A percentile compares a stretch with the other conserved stretches of the same genome.
phyloP scores from a whole-genome alignment of 2,113 vertebrate genomes.

The Anthoscopus minutus region DNA sequence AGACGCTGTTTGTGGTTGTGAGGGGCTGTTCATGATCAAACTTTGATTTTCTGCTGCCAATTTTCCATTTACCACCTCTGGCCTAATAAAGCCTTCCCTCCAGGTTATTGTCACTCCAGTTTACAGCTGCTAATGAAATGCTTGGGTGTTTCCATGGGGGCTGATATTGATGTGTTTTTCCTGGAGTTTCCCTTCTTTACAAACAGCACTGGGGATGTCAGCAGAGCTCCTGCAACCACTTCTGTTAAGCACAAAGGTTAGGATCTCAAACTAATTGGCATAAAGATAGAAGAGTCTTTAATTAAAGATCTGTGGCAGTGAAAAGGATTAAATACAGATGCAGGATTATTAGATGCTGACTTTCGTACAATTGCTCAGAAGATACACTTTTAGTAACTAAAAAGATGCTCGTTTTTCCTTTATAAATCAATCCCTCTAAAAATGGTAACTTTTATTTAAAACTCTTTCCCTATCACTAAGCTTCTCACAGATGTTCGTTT shows the following conservation, averaged over 20 bases:
- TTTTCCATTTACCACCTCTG: background rate
- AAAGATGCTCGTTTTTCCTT: background rate
- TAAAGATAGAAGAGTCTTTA: background rate
- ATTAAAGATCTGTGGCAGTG: background rate
- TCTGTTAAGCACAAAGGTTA: background rate
- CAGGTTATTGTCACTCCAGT: background rate
- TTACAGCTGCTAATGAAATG: background rate
- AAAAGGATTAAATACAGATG: slow-evolving; percentile 5
- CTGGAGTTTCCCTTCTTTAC: background rate
- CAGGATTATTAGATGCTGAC: background rate
- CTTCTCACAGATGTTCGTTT: background rate
- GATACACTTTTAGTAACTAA: background rate
- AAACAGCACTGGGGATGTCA: background rate
- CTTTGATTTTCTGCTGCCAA: background rate
- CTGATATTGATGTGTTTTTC: background rate
- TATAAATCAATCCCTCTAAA: background rate
- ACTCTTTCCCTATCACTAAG: background rate
- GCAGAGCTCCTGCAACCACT: background rate
- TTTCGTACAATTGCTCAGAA: background rate
- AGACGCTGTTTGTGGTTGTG: background rate
- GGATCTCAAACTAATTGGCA: background rate
- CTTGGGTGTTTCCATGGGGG: background rate
- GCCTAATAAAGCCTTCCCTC: background rate
- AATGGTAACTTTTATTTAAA: background rate
- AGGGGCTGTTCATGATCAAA: background rate